phyloP scores from a whole-genome alignment of 2,797 vertebrate species.

The Sciurus carolinensis region DNA sequence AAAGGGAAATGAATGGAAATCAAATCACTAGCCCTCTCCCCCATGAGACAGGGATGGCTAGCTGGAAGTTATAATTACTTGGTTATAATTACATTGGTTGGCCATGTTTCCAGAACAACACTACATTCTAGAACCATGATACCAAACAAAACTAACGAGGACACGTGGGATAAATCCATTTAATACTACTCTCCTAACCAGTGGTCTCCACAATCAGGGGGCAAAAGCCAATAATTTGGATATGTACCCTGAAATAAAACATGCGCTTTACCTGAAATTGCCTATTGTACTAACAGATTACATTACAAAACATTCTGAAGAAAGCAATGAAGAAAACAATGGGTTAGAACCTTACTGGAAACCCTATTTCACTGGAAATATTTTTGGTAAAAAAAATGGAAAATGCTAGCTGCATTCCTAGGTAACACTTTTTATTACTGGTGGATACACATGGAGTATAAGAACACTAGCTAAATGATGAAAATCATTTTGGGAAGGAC shows the following conservation, averaged over 20 bases:
- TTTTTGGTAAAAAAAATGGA: not conserved
- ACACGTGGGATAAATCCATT: not conserved
- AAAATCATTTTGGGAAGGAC: not conserved
- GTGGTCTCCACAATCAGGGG: not conserved
- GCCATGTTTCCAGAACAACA: not conserved
- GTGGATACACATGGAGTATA: not conserved
- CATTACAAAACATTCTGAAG: slow-evolving; percentile 52
- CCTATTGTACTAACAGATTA: not conserved
- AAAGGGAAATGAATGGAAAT: not conserved
- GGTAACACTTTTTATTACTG: not conserved
- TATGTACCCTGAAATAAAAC: not conserved
- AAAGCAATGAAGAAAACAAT: not conserved
- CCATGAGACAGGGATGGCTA: not conserved
- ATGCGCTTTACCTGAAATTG: not conserved
- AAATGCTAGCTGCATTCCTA: not conserved
- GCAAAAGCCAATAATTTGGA: not conserved
- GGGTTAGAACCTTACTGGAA: not conserved
- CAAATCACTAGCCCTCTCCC: not conserved
- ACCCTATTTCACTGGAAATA: not conserved
- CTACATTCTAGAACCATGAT: not conserved
- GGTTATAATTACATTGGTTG: not conserved
- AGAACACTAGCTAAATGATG: not conserved
- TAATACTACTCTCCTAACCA: not conserved
- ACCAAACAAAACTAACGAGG: not conserved
- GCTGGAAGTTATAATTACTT: no score